phyloP scores from a whole-genome alignment of 1,140 invertebrate genomes.

The Orius laevigatus region DNA sequence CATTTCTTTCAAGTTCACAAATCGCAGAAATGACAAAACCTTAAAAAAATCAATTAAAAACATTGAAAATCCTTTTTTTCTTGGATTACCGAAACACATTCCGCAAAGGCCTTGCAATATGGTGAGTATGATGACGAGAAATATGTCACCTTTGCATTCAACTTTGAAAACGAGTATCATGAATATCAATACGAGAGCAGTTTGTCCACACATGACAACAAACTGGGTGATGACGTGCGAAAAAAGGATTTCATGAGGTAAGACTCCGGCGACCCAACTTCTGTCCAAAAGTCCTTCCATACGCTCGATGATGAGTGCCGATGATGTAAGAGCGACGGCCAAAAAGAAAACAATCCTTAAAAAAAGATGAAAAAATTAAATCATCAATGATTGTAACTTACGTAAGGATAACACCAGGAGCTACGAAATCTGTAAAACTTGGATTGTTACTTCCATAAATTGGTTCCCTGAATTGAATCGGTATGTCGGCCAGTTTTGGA shows the following conservation, averaged over 20 bases:
- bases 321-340: slow-evolving; percentile 79
- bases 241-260: slow-evolving; percentile 53
- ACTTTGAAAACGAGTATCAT: slow-evolving; percentile 68
- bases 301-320: slow-evolving; percentile 76
- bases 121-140: slow-evolving; percentile 57
- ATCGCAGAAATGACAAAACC: slow-evolving; percentile 75
- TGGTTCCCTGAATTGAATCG: slow-evolving; percentile 66
- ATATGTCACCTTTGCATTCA: slow-evolving; percentile 59
- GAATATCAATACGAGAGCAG: slow-evolving; percentile 61
- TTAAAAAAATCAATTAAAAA: slow-evolving; percentile 25
- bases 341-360: slow-evolving; percentile 85
- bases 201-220: slow-evolving; percentile 71
- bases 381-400: slow-evolving; percentile 34
- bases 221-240: slow-evolving; percentile 78
- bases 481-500: slow-evolving; percentile 62
- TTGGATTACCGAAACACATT: slow-evolving; percentile 68
- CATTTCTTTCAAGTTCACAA: slow-evolving; percentile 77
- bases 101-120: slow-evolving; percentile 75
- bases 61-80: neutral
- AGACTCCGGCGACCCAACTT: slow-evolving; percentile 61
- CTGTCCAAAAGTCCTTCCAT: slow-evolving; percentile 77
- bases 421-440: slow-evolving; percentile 87
- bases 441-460: slow-evolving; percentile 71
- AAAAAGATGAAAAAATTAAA: slow-evolving; percentile 22
- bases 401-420: slow-evolving; percentile 83